These are phyloP conservation scores for Nomia melanderi DNA, from an alignment of 1,140 invertebrate genomes.

Conservation along the genomic window DNA sequence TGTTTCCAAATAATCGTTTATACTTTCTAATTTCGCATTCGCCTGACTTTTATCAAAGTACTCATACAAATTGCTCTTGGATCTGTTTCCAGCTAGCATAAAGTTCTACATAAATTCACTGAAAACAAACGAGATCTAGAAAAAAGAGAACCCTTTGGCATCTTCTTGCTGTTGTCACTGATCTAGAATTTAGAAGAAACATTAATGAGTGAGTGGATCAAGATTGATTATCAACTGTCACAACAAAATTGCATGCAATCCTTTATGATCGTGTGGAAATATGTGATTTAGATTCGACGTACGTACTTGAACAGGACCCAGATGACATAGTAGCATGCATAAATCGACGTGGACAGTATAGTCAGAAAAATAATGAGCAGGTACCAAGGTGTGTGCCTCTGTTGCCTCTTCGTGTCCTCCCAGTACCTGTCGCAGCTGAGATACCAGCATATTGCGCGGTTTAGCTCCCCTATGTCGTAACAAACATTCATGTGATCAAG, in stretches of 20 bases:
- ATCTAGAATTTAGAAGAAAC: no score
- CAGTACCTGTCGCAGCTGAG: slow-evolving; percentile 95
- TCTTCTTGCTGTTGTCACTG: no score
- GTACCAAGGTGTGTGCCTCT: slow-evolving; percentile 90
- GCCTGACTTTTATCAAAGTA: no score
- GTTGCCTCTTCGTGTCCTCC: slow-evolving; percentile 89
- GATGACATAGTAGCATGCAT: slow-evolving; percentile 94
- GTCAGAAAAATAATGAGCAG: slow-evolving; percentile 87
- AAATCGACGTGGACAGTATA: slow-evolving; percentile 89
- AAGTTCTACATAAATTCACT: no score
- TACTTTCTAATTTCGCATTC: no score
- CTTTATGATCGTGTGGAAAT: not conserved
- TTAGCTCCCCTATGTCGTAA: slow-evolving; percentile 87
- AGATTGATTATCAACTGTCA: no score
- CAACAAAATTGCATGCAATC: not conserved
- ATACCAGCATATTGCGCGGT: slow-evolving; percentile 94
- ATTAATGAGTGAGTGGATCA: no score
- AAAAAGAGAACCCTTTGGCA: no score
- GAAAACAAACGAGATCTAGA: no score
- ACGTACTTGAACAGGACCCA: slow-evolving; percentile 95
- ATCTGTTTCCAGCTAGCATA: no score
- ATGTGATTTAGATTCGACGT: slow-evolving; percentile 7
- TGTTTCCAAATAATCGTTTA: no score
- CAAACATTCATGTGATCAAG: not conserved
- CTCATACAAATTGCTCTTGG: no score